These are phyloP conservation scores for Bombus cullumanus DNA, from an alignment of 1,140 invertebrate species.

Conservation along the genomic window DNA sequence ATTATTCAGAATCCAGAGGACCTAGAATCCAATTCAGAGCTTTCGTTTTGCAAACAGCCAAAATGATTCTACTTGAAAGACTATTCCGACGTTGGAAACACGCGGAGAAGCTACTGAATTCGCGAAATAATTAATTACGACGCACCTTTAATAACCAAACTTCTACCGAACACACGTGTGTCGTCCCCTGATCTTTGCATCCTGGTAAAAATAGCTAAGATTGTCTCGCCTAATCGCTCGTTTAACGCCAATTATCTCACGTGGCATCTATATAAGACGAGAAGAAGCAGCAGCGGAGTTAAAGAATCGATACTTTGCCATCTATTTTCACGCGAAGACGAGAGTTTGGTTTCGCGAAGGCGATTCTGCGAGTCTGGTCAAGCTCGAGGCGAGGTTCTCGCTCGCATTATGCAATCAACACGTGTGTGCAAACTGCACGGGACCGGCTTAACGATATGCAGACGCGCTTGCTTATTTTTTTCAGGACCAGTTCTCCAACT, in stretches of 20 bases:
- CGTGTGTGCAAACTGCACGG: constrained; percentile 21
- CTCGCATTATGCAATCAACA: constrained; percentile 26
- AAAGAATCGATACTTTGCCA: not conserved
- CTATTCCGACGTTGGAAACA: too few species aligned
- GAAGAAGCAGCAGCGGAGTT: not conserved
- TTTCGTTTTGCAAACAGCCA: not conserved
- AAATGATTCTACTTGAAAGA: too few species aligned
- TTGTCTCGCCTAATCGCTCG: not conserved
- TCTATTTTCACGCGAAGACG: not conserved
- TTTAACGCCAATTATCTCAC: not conserved
- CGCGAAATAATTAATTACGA: too few species aligned
- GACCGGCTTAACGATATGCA: constrained; percentile 15
- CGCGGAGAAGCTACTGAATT: too few species aligned
- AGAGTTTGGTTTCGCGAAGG: not conserved
- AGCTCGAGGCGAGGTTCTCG: not conserved
- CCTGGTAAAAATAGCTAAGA: not conserved
- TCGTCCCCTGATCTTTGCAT: not conserved
- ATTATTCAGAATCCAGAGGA: not conserved
- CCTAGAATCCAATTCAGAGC: too few species aligned
- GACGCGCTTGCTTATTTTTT: constrained; percentile 28
- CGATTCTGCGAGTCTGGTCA: not conserved
- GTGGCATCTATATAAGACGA: not conserved
- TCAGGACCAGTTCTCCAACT: constrained; percentile 18
- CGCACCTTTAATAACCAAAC: not conserved
- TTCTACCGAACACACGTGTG: not conserved